Evolutionary conservation across 1,140 invertebrate genomes (phyloP).

Genomic region (Drosophila parabipectinata): DNA sequence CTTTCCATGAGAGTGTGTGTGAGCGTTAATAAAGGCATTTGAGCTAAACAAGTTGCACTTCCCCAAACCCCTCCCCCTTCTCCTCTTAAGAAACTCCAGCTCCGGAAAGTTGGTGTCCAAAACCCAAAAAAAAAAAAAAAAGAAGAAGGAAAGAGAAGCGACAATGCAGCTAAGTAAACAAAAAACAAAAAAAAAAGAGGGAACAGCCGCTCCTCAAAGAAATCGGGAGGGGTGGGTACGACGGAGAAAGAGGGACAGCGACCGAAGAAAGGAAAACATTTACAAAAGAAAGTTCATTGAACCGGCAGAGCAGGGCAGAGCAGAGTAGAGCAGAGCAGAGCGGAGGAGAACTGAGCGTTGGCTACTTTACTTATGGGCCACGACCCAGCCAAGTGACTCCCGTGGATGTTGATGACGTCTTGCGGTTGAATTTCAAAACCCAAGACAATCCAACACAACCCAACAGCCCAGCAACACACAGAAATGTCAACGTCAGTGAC

Average conservation of each 20-base stretch:
- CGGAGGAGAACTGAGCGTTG: constrained; percentile 24
- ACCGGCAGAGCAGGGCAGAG: constrained; percentile 26
- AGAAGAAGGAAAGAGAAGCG: constrained; percentile 17
- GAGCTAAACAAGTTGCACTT: constrained; percentile 55
- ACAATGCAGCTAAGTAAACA: constrained; percentile 76
- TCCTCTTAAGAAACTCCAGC: constrained; percentile 42
- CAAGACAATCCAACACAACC: background rate
- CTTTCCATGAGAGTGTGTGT: constrained; percentile 21
- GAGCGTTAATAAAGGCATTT: constrained; percentile 72
- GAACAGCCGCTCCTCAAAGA: constrained; percentile 11
- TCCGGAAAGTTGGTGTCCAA: constrained; percentile 56
- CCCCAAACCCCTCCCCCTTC: background rate
- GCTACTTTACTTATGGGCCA: constrained; percentile 59
- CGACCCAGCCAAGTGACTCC: constrained; percentile 7
- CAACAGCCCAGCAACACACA: constrained; percentile 15
- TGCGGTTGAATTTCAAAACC: constrained; percentile 48
- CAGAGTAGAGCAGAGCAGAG: background rate
- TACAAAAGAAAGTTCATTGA: constrained; percentile 78
- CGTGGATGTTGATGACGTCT: constrained; percentile 41
- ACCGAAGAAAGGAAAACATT: constrained; percentile 70
- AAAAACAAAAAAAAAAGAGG: constrained; percentile 33
- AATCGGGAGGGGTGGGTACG: background rate
- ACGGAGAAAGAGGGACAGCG: constrained; percentile 30
- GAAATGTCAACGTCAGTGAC: constrained; percentile 30
- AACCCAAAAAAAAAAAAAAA: constrained; percentile 32